A percentile compares a stretch with the other conserved stretches of the same genome.
Conservation (phyloP, 2,888 invertebrate species). For the Allophyes oxyacanthae region DNA sequence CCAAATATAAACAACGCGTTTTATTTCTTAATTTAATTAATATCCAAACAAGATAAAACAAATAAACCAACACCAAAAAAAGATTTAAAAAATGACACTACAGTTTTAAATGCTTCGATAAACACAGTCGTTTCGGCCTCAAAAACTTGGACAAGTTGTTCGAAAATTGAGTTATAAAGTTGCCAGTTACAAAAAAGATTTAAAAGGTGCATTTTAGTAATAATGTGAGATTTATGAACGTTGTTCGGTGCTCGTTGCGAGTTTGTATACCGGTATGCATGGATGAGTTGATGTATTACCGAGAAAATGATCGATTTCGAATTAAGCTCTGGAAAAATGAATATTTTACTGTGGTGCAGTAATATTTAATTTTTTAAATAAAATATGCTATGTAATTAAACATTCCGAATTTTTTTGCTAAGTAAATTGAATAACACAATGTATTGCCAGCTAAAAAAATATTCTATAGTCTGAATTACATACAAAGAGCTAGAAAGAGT, state of each 20-base stretch:
- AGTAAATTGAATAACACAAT: too few species aligned
- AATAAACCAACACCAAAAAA: constrained; percentile 16
- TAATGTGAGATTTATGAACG: constrained; percentile 63
- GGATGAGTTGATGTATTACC: constrained; percentile 55
- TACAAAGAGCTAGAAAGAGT: too few species aligned
- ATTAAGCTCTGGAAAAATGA: constrained; percentile 1
- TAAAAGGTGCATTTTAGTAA: constrained; percentile 61
- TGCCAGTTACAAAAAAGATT: constrained; percentile 51
- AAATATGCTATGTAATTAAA: too few species aligned
- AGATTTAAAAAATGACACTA: constrained; percentile 4
- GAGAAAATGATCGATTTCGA: constrained; percentile 18
- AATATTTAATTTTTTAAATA: too few species aligned
- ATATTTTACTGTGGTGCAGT: too few species aligned
- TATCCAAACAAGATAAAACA: constrained; percentile 29
- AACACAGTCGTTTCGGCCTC: constrained; percentile 16
- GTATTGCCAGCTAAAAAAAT: too few species aligned
- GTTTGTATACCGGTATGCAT: constrained; percentile 53
- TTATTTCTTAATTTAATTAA: constrained; percentile 45
- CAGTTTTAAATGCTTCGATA: constrained; percentile 18
- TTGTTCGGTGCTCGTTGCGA: constrained; percentile 37
- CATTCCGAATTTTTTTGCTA: too few species aligned
- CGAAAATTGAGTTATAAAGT: constrained; percentile 66
- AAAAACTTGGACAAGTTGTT: constrained; percentile 49
- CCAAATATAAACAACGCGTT: constrained; percentile 38
- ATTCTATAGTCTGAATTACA: too few species aligned